A percentile compares a stretch with the other conserved stretches of the same genome.
Evolutionary conservation across 2,888 invertebrate species (phyloP).

Genomic region (Drosophila subquinaria): DNA sequence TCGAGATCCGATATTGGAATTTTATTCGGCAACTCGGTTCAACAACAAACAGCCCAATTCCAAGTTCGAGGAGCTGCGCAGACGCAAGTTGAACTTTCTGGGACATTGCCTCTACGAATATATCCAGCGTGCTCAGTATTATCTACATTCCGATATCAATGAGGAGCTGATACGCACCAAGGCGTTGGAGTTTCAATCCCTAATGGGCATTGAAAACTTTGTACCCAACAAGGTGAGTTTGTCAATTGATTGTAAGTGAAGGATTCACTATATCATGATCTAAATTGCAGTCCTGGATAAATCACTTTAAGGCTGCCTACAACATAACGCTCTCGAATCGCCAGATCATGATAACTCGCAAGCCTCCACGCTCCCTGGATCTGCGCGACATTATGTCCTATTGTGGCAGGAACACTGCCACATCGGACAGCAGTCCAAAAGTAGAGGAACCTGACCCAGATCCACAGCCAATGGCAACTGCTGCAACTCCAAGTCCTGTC

Average conservation of each 20-base stretch:
- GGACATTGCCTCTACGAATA: constrained; percentile 83
- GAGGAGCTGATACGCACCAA: constrained; percentile 78
- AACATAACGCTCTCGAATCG: constrained; percentile 80
- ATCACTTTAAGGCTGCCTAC: constrained; percentile 80
- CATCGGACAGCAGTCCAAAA: constrained; percentile 22
- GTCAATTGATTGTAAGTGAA: not conserved
- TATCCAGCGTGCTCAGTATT: constrained; percentile 81
- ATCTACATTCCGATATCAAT: constrained; percentile 70
- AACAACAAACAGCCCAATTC: constrained; percentile 49
- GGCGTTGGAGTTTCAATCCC: constrained; percentile 76
- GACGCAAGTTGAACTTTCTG: constrained; percentile 79
- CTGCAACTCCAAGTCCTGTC: not conserved
- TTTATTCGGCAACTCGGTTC: constrained; percentile 75
- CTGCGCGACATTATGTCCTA: constrained; percentile 82
- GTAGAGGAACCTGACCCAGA: not conserved
- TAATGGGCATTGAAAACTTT: constrained; percentile 77
- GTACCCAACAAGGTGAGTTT: constrained; percentile 67
- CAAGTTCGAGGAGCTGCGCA: constrained; percentile 66
- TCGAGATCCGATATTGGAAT: constrained; percentile 81
- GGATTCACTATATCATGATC: not conserved
- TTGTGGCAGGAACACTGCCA: constrained; percentile 62
- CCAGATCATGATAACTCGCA: constrained; percentile 72
- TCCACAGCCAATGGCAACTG: not conserved
- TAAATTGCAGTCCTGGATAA: constrained; percentile 70
- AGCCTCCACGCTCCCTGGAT: constrained; percentile 76